phyloP scores from a whole-genome alignment of 1,140 invertebrate genomes.

The Bombus fervidus region DNA sequence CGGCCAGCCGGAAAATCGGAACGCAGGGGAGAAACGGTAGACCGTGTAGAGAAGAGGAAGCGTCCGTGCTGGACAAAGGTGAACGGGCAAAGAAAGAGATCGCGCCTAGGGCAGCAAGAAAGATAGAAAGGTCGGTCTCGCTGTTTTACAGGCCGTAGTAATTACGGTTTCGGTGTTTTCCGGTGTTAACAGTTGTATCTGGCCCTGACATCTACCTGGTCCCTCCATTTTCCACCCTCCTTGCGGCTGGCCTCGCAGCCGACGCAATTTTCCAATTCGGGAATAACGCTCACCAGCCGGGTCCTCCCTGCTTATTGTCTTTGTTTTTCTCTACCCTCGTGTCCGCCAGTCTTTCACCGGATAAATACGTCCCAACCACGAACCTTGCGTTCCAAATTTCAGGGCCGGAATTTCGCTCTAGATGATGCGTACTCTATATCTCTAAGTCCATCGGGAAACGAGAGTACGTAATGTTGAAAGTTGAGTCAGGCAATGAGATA shows the following conservation, averaged over 20 bases:
- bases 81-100: not conserved
- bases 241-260: not conserved
- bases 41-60: not conserved
- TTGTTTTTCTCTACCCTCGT: no score
- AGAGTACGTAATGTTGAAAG: no score
- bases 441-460: no score
- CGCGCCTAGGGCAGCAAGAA: not conserved
- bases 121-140: constrained; percentile 26
- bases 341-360: not conserved
- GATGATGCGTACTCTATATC: no score
- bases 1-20: constrained; percentile 17
- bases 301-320: not conserved
- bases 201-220: constrained; percentile 71
- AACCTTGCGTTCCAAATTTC: not conserved
- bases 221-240: constrained; percentile 4
- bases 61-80: not conserved
- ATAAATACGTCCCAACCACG: not conserved
- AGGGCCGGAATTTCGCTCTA: no score
- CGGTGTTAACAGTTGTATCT: constrained; percentile 66
- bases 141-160: constrained; percentile 69
- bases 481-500: no score
- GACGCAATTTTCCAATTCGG: constrained; percentile 32
- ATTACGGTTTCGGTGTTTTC: constrained; percentile 75
- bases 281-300: constrained; percentile 9
- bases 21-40: not conserved